Base-by-base conservation (phyloP, 2,113 vertebrate genomes). In the Hippocampus guttulatus region DNA sequence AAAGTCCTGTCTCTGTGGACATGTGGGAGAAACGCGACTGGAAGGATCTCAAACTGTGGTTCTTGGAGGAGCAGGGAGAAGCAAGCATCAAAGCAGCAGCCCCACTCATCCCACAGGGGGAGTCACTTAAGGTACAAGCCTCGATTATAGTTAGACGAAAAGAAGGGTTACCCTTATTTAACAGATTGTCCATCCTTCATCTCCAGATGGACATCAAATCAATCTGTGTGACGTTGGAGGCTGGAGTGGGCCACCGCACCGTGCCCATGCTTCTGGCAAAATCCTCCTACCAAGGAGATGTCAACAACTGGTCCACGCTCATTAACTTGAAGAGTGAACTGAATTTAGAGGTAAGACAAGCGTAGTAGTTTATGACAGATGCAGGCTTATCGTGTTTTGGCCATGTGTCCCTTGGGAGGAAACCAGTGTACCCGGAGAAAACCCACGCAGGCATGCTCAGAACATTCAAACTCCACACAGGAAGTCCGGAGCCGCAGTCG, bases 231-330 rank as follows among this genome's bases (percentile, higher is more conserved):
- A 97, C 96, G 62, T 92, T 99, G 75, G 97, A 98, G 89, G 97
- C 96, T 71, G 97, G 97, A 2, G 89, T 99, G 80, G 97, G 97
- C 38, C 96, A 98, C 69, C 93, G 92, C 84, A 99, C 96, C 3
- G 88, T 97, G 61, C 97, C 97, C n/a, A 97, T 99, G 95, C 95
- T 99, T 73, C 91, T 98, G 85, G 95, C 95, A 71, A 98, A 99
- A 76, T 95, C 96, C 7, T 91, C 91, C 33, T 95, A 98, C 87
- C 79, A 90, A 15, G 96, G 96, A 68, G 89, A 95, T 78, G 95
- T 95, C 15, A 94, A 89, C 86, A 94, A 99, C 88, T 98, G 96
- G 95, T 95, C 91, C 80, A 95, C 95, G 0, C 91, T 99, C 27
- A 96, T 98, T 79, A 96, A 96, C 83, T 87, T 99, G 0, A 91